Conservation (phyloP, 1,140 invertebrate genomes). For the Notospermus geniculatus region DNA sequence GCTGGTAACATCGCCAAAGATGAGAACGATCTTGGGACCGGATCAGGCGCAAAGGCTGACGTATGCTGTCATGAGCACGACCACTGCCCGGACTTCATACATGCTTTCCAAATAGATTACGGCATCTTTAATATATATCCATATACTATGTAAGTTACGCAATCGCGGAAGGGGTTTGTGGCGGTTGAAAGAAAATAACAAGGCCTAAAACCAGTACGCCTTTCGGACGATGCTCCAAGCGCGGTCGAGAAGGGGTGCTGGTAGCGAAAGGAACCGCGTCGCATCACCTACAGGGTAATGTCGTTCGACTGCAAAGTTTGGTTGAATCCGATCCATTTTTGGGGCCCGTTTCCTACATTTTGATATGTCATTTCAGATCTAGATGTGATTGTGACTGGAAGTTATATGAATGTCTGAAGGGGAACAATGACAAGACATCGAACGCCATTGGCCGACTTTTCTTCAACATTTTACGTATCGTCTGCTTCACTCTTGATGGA, state of each 20-base stretch:
- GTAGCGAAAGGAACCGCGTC: too few species aligned
- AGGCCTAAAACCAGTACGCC: too few species aligned
- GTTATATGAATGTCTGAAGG: neutral
- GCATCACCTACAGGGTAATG: too few species aligned
- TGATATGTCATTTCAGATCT: too few species aligned
- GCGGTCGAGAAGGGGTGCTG: too few species aligned
- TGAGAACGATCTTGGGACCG: neutral
- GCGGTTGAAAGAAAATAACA: too few species aligned
- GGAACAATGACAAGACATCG: neutral
- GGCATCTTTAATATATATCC: neutral
- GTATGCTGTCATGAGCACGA: neutral
- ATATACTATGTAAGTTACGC: neutral
- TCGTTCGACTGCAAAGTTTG: too few species aligned
- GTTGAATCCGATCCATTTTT: too few species aligned
- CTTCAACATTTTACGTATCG: neutral
- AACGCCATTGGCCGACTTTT: neutral
- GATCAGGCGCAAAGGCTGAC: neutral
- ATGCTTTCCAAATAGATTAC: neutral
- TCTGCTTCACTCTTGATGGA: too few species aligned
- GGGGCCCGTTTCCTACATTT: too few species aligned
- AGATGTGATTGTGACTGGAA: neutral
- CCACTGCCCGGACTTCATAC: neutral
- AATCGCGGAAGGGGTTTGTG: too few species aligned
- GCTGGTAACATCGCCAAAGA: neutral
- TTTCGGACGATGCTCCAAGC: too few species aligned